Evolutionary conservation across 2,797 vertebrate genomes (phyloP), one percentile per base, ranked within the genome.

Genomic region (Danio choprae): DNA sequence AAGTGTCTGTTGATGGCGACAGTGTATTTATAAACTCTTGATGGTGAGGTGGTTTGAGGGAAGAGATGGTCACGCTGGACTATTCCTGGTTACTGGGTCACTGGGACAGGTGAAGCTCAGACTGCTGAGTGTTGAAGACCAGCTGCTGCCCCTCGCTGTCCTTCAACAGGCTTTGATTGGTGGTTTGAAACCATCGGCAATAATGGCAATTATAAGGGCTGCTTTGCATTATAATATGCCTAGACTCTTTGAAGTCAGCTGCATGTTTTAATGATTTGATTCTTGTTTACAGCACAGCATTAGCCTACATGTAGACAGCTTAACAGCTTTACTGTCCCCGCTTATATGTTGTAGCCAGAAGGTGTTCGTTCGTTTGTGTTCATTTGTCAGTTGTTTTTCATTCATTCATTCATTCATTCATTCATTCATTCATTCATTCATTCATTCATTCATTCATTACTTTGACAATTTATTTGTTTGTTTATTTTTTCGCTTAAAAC

Each of bases 81-180:
- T 86, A 83, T 84, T 83, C 80, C 79, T 83, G 79, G 75, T 81
- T 77, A 83, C 62, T 84, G 63, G 83, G 83, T 84, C 83, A 84
- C 71, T 81, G 59, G 83, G 85, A 12, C 85, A 84, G 72, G 50
- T 70, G 51, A 79, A 44, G 50, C 20, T 51, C 38, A 48, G n/a
- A 77, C 38, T 56, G 44, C 43, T 53, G 58, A 58, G 40, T 7
- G 13, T 16, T 56, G 22, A 63, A 50, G 58, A 56, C 41, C 58
- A 67, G 64, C 63, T 78, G 58, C 59, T 53, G 38, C 63, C 40
- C n/a, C 50, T 58, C 56, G 20, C 69, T 11, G 18, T 58, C 29
- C 40, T 18, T 80, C 58, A 44, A 51, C 53, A 60, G 13, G 53
- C n/a, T 62, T 70, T 44, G 43, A 64, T 65, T 20, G 29, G 18